Conservation (phyloP, 2,113 vertebrate species). For the Trochalopteron elliotii region DNA sequence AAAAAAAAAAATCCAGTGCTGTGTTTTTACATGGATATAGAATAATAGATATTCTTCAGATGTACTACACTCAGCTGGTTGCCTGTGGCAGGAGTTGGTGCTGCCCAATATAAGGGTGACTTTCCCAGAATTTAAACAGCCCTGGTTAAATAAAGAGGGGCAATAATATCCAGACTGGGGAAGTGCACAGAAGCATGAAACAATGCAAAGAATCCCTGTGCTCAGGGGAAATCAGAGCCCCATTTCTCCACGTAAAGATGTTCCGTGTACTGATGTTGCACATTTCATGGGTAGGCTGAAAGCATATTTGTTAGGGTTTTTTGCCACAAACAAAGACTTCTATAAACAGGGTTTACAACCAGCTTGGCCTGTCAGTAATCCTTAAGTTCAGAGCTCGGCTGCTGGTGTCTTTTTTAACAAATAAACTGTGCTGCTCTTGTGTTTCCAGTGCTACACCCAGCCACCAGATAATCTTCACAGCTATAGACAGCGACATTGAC, state of each 20-base stretch:
- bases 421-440: not conserved
- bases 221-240: not conserved
- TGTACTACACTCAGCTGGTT: not conserved
- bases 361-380: not conserved
- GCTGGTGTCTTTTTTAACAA: not conserved
- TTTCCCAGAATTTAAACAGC: not conserved
- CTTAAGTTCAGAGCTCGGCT: not conserved
- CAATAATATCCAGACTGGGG: not conserved
- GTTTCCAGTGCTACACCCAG: not conserved
- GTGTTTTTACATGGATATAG: not conserved
- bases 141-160: not conserved
- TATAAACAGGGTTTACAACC: not conserved
- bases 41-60: not conserved
- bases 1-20: not conserved
- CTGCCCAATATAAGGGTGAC: not conserved
- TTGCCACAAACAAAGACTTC: not conserved
- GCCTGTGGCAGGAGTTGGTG: not conserved
- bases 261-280: accelerated
- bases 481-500: accelerated
- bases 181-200: not conserved
- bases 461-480: not conserved
- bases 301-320: not conserved
- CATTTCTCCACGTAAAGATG: accelerated
- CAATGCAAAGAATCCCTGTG: not conserved
- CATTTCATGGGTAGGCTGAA: not conserved